phyloP scores from a whole-genome alignment of 2,888 invertebrate genomes.

The Onthophagus sagittarius region DNA sequence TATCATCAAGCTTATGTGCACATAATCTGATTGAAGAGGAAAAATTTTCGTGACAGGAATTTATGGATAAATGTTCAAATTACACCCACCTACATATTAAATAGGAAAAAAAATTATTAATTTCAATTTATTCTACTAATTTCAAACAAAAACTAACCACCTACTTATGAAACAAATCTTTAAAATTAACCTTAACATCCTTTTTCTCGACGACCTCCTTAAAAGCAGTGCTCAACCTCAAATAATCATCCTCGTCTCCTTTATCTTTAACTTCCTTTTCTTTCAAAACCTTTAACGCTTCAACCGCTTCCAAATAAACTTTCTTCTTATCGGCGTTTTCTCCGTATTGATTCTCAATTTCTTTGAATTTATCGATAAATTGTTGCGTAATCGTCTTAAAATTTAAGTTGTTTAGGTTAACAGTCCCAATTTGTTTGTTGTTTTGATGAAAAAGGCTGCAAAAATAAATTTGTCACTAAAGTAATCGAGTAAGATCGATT shows the following conservation, averaged over 20 bases:
- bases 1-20: too few species aligned
- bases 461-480: constrained; percentile 27
- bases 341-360: constrained; percentile 51
- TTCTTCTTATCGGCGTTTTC: constrained; percentile 54
- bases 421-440: constrained; percentile 53
- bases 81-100: too few species aligned
- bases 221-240: constrained; percentile 37
- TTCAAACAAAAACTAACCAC: background rate
- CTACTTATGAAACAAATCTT: constrained; percentile 44
- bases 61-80: too few species aligned
- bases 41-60: too few species aligned
- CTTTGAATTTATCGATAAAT: constrained; percentile 60
- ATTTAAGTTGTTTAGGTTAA: constrained; percentile 54
- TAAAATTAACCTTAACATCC: constrained; percentile 30
- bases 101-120: too few species aligned
- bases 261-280: constrained; percentile 33
- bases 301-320: constrained; percentile 50
- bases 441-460: constrained; percentile 65
- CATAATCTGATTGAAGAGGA: too few species aligned
- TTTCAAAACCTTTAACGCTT: constrained; percentile 40
- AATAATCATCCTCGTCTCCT: constrained; percentile 26
- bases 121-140: background rate
- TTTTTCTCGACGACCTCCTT: constrained; percentile 35
- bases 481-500: too few species aligned
- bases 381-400: constrained; percentile 57